These are phyloP conservation scores for Steinernema hermaphroditum DNA, from an alignment of 2,888 invertebrate genomes.

Conservation along the genomic window DNA sequence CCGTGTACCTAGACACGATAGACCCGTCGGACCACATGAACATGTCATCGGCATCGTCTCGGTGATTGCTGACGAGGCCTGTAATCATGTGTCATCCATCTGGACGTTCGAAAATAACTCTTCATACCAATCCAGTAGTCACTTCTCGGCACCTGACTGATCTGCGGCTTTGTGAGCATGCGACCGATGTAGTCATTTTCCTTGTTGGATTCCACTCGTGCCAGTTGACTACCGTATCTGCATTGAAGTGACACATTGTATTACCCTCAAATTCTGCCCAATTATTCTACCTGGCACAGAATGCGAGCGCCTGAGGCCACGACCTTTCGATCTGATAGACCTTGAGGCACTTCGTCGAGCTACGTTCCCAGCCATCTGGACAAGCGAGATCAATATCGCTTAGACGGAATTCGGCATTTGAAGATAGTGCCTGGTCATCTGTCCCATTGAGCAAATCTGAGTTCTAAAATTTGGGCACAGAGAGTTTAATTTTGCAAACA, in stretches of 20 bases:
- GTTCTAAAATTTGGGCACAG: neutral
- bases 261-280: constrained; percentile 2
- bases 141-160: constrained; percentile 37
- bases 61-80: constrained; percentile 49
- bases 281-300: constrained; percentile 55
- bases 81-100: constrained; percentile 22
- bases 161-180: constrained; percentile 72
- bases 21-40: constrained; percentile 66
- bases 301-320: constrained; percentile 65
- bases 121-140: constrained; percentile 60
- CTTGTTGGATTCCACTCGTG: constrained; percentile 84
- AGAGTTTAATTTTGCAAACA: neutral
- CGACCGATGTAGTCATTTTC: constrained; percentile 88
- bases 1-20: constrained; percentile 67
- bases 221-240: constrained; percentile 92
- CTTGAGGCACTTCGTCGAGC: constrained; percentile 60
- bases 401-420: constrained; percentile 33
- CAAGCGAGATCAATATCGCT: constrained; percentile 56
- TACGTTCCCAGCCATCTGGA: constrained; percentile 62
- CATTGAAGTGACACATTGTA: constrained; percentile 44
- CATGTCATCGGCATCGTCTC: constrained; percentile 44
- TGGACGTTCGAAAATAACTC: constrained; percentile 8
- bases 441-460: constrained; percentile 4
- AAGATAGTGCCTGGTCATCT: neutral
- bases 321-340: constrained; percentile 55